phyloP scores from a whole-genome alignment of 2,113 vertebrate genomes.

The Oceanites oceanicus region DNA sequence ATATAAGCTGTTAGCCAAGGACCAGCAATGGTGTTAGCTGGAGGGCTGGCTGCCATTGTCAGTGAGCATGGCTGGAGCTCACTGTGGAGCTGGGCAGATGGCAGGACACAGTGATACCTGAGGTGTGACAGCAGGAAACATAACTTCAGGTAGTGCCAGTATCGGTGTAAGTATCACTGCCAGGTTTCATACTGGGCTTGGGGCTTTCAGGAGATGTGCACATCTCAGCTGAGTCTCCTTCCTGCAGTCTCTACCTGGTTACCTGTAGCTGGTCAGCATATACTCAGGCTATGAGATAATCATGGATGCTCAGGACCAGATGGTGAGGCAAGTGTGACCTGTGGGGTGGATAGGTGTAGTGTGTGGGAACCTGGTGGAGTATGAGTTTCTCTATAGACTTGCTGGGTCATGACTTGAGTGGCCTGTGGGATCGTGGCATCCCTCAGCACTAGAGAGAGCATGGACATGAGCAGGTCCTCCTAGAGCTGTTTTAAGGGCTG shows the following conservation, averaged over 20 bases:
- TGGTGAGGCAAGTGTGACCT: not conserved
- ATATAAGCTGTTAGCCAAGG: not conserved
- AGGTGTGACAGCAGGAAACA: not conserved
- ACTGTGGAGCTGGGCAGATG: not conserved
- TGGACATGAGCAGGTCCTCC: not conserved
- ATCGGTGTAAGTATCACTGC: not conserved
- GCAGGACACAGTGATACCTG: not conserved
- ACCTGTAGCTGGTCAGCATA: not conserved
- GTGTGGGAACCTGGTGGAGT: not conserved
- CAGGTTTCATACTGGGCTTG: not conserved
- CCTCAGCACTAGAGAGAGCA: not conserved
- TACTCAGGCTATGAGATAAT: not conserved
- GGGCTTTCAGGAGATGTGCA: not conserved
- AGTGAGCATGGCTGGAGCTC: not conserved
- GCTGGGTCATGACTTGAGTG: not conserved
- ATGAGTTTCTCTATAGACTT: not conserved
- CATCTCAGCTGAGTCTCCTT: not conserved
- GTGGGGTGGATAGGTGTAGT: not conserved
- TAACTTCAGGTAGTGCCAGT: not conserved
- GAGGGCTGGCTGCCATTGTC: not conserved
- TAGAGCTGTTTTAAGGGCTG: not conserved
- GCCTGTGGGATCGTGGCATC: not conserved
- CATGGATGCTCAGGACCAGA: not conserved
- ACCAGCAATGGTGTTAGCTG: not conserved
- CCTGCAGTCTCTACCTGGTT: not conserved